Evolutionary conservation across 2,113 vertebrate species (phyloP).

Genomic region (Collichthys lucidus): DNA sequence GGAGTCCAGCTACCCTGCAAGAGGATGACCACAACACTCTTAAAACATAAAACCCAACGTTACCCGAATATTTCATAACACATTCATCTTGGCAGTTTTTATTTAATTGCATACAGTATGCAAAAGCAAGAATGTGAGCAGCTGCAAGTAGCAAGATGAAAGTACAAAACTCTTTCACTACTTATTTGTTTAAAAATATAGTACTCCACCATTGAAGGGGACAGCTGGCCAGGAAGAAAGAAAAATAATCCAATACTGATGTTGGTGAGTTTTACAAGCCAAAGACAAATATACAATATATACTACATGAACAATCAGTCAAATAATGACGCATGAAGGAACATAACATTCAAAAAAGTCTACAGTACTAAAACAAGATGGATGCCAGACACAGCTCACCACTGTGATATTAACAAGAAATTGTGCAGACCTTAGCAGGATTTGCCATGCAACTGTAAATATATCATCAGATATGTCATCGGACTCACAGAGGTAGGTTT

Average conservation of each 20-base stretch:
- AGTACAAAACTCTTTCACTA: too few species aligned
- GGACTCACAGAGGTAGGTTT: conserved; percentile 83
- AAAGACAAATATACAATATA: too few species aligned
- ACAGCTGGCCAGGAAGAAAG: background rate
- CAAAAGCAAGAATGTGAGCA: too few species aligned
- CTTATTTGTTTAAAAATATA: background rate
- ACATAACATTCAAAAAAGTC: too few species aligned
- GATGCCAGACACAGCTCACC: background rate
- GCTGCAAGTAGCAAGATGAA: too few species aligned
- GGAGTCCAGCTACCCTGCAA: conserved; percentile 87
- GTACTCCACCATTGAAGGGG: background rate
- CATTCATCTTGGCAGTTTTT: background rate
- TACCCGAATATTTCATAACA: background rate
- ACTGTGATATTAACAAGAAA: background rate
- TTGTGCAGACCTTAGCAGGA: background rate
- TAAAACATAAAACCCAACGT: background rate
- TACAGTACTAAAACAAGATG: too few species aligned
- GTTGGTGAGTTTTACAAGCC: background rate
- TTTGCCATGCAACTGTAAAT: background rate
- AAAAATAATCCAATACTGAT: background rate
- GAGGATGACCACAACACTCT: background rate
- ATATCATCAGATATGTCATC: background rate
- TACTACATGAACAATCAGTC: too few species aligned
- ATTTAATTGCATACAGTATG: background rate
- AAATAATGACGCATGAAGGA: too few species aligned